phyloP scores from a whole-genome alignment of 92 coral and sea anemone genomes.

The Umimayanthus chanpuru region DNA sequence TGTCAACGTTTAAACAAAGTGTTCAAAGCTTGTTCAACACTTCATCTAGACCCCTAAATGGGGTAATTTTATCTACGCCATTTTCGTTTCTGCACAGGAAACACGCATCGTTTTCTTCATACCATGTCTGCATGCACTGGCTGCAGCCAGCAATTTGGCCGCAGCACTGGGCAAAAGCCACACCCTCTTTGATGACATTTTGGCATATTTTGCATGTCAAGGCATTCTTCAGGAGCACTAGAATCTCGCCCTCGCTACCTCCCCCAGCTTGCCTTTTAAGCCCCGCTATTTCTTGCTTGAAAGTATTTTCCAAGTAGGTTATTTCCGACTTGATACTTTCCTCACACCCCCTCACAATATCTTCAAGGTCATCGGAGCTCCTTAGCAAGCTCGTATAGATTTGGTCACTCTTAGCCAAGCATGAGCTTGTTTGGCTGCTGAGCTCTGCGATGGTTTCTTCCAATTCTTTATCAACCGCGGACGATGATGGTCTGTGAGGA shows the following conservation, averaged over 20 bases:
- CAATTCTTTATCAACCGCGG: too few species aligned
- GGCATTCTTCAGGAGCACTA: neutral
- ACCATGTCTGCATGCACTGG: neutral
- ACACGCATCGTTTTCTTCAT: constrained; percentile 8
- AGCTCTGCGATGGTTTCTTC: neutral
- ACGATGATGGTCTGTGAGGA: too few species aligned
- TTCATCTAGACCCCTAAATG: constrained; percentile 9
- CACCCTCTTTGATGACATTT: neutral
- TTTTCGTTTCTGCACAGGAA: neutral
- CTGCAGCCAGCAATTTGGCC: constrained; percentile 12
- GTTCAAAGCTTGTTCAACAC: neutral
- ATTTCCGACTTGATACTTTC: neutral
- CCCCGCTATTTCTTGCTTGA: neutral
- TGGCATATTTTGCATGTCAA: neutral
- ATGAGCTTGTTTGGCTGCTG: neutral
- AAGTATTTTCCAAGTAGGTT: neutral
- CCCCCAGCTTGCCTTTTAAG: neutral
- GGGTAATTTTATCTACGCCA: constrained; percentile 1
- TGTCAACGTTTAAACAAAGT: neutral
- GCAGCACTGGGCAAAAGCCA: constrained; percentile 4
- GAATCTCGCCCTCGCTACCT: neutral
- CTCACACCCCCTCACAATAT: neutral
- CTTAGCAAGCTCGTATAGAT: neutral
- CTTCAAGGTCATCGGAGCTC: neutral
- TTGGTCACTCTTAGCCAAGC: neutral